A percentile compares a stretch with the other conserved stretches of the same genome.
These are phyloP conservation scores for Cryptocephalus primarius DNA, from an alignment of 2,888 invertebrate genomes.

Conservation along the genomic window DNA sequence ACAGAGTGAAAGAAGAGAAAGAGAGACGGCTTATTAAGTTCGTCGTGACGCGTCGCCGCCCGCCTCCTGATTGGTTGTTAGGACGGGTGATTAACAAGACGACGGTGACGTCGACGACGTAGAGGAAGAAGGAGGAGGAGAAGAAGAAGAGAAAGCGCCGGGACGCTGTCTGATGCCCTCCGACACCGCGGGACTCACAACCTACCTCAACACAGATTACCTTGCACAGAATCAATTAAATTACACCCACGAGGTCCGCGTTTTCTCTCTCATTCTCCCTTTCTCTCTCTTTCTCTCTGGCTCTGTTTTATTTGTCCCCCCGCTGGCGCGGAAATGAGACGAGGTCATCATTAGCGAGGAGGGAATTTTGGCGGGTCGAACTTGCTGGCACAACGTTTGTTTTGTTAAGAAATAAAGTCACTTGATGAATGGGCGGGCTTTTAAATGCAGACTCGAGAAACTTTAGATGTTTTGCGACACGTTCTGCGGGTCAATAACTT, in stretches of 20 bases:
- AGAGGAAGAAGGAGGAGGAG: no score
- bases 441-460: no score
- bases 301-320: neutral
- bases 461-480: no score
- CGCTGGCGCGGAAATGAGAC: no score
- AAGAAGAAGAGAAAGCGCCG: no score
- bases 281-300: slow-evolving; percentile 1
- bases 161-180: neutral
- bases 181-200: slow-evolving; percentile 14
- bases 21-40: neutral
- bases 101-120: no score
- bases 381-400: neutral
- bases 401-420: no score
- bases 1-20: neutral
- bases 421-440: no score
- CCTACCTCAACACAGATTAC: slow-evolving; percentile 27
- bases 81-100: slow-evolving; percentile 20
- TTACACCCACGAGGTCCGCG: slow-evolving; percentile 4
- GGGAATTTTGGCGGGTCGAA: slow-evolving; percentile 2
- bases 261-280: slow-evolving; percentile 4
- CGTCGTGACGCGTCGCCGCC: slow-evolving; percentile 19
- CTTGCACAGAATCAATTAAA: slow-evolving; percentile 27
- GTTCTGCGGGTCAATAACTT: no score
- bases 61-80: slow-evolving; percentile 23
- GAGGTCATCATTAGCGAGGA: no score